These are phyloP conservation scores for Panagrolaimus sp. DNA, from an alignment of 1,140 invertebrate genomes.

Conservation along the genomic window DNA sequence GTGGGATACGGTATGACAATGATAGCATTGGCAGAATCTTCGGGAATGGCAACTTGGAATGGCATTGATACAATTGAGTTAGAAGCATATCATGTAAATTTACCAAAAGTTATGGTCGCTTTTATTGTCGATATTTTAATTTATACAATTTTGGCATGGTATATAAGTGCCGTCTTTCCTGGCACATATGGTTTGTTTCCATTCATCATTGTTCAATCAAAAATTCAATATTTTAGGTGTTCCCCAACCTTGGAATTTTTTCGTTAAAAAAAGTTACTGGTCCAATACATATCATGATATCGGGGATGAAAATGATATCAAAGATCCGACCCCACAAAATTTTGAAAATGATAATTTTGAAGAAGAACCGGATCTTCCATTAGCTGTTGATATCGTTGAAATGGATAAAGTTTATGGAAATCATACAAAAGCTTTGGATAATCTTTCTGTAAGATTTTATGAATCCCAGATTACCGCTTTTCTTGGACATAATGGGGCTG, in stretches of 20 bases:
- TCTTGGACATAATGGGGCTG: constrained; percentile 45
- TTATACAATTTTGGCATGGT: constrained; percentile 68
- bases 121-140: constrained; percentile 67
- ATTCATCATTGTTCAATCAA: no score
- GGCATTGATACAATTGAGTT: constrained; percentile 22
- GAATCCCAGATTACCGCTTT: constrained; percentile 56
- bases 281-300: not conserved
- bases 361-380: constrained; percentile 62
- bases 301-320: not conserved
- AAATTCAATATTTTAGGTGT: no score
- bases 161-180: constrained; percentile 70
- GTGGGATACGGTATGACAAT: constrained; percentile 47
- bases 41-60: constrained; percentile 26
- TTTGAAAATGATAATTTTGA: constrained; percentile 62
- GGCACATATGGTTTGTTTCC: constrained; percentile 68
- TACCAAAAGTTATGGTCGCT: constrained; percentile 65
- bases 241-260: constrained; percentile 70
- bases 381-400: constrained; percentile 68
- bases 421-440: constrained; percentile 63
- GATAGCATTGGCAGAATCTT: constrained; percentile 24
- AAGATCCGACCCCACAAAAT: not conserved
- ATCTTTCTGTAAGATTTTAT: constrained; percentile 60
- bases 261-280: constrained; percentile 64
- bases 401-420: constrained; percentile 66
- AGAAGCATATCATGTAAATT: constrained; percentile 20